These are phyloP conservation scores for Eupeodes luniger DNA, from an alignment of 2,888 invertebrate species.

Conservation along the genomic window DNA sequence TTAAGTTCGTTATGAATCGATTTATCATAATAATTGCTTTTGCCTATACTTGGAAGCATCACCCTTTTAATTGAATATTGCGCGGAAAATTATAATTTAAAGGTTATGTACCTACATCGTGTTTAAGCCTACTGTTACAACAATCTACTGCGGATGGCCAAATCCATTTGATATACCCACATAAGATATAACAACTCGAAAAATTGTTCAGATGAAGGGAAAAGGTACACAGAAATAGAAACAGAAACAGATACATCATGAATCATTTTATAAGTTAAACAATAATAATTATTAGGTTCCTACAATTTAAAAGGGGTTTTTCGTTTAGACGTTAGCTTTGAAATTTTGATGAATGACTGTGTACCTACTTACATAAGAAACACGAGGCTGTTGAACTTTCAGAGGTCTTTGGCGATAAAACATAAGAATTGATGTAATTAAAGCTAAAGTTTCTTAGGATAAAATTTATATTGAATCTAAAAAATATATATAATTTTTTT, in stretches of 20 bases:
- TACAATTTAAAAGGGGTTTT: background rate
- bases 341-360: slow-evolving; percentile 14
- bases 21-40: slow-evolving; percentile 5
- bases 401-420: background rate
- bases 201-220: background rate
- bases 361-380: background rate
- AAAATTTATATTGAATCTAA: background rate
- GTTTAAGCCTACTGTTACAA: slow-evolving; percentile 1
- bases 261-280: slow-evolving; percentile 6
- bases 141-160: background rate
- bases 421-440: background rate
- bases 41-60: background rate
- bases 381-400: slow-evolving; percentile 10
- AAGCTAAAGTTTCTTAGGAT: background rate
- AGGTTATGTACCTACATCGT: slow-evolving; percentile 25
- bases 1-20: slow-evolving; percentile 25
- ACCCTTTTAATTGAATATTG: background rate
- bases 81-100: slow-evolving; percentile 5
- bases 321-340: background rate
- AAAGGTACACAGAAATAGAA: background rate
- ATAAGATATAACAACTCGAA: background rate
- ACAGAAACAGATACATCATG: background rate
- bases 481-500: background rate
- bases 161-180: background rate
- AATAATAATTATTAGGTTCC: slow-evolving; percentile 14